phyloP scores from a whole-genome alignment of 2,113 vertebrate species.

The Mobula birostris region DNA sequence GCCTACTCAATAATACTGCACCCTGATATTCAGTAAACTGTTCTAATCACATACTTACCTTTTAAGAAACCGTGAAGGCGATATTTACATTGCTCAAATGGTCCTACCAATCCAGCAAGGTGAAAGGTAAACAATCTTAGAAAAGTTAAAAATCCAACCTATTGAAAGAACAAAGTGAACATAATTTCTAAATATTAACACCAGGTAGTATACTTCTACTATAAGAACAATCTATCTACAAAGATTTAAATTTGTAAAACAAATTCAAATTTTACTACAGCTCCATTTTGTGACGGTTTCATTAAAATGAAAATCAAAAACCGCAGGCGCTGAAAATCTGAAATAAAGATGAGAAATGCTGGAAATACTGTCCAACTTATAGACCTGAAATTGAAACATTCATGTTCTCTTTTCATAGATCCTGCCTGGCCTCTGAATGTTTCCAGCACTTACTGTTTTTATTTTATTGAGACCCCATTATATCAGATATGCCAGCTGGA shows the following conservation, averaged over 20 bases:
- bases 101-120: slow-evolving; percentile 46
- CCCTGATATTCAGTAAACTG: no score
- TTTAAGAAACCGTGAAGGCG: slow-evolving; percentile 48
- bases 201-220: no score
- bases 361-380: no score
- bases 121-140: slow-evolving; percentile 52
- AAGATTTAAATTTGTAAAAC: no score
- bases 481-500: background rate
- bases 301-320: no score
- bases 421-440: no score
- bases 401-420: no score
- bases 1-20: background rate
- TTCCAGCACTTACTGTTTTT: no score
- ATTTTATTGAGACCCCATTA: no score
- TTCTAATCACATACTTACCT: slow-evolving; percentile 39
- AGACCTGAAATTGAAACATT: no score
- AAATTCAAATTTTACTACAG: background rate
- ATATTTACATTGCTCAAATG: slow-evolving; percentile 48
- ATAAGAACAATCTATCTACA: background rate
- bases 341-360: no score
- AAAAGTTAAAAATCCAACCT: slow-evolving; percentile 57
- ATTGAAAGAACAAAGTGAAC: slow-evolving; percentile 39
- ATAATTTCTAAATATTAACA: background rate
- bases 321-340: no score
- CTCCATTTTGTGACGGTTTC: background rate